phyloP scores from a whole-genome alignment of 1,140 invertebrate genomes.

The Caenorhabditis briggsae region DNA sequence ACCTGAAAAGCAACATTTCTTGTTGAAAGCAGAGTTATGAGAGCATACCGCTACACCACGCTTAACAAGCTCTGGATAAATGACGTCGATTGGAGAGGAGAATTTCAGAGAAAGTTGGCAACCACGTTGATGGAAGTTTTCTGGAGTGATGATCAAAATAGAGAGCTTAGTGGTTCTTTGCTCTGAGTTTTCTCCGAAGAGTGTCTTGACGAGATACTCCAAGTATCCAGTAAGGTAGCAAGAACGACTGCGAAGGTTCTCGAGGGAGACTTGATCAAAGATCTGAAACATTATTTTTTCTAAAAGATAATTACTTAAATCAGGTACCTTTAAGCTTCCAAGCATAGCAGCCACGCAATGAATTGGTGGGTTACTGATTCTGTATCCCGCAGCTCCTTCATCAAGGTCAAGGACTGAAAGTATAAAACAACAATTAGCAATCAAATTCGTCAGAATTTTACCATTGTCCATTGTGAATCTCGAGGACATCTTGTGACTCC shows the following conservation, averaged over 20 bases:
- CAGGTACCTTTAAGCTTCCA: conserved; percentile 74
- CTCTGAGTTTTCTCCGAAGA: conserved; percentile 56
- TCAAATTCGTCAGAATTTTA: conserved; percentile 67
- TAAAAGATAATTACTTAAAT: neutral
- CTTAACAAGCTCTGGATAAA: conserved; percentile 80
- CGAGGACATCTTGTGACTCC: conserved; percentile 79
- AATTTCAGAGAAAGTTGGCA: conserved; percentile 81
- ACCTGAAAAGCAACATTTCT: conserved; percentile 25
- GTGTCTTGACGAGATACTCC: conserved; percentile 79
- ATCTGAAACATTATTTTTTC: conserved; percentile 47
- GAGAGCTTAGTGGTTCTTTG: conserved; percentile 59
- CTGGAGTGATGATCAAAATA: conserved; percentile 80
- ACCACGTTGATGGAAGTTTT: conserved; percentile 80
- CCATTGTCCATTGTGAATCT: conserved; percentile 80
- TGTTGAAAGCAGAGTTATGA: neutral
- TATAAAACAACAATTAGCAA: neutral
- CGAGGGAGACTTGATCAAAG: conserved; percentile 72
- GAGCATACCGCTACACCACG: conserved; percentile 80
- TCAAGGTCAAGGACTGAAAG: conserved; percentile 79
- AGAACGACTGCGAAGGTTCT: conserved; percentile 80
- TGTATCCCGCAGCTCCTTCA: conserved; percentile 80
- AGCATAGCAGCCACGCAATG: conserved; percentile 80
- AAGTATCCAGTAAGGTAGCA: conserved; percentile 81
- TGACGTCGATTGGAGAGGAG: conserved; percentile 77
- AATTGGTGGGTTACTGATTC: conserved; percentile 81